Evolutionary conservation across 2,797 vertebrate species (phyloP), one percentile per base, ranked within the genome.

Genomic region (Melanotaenia nigrans): DNA sequence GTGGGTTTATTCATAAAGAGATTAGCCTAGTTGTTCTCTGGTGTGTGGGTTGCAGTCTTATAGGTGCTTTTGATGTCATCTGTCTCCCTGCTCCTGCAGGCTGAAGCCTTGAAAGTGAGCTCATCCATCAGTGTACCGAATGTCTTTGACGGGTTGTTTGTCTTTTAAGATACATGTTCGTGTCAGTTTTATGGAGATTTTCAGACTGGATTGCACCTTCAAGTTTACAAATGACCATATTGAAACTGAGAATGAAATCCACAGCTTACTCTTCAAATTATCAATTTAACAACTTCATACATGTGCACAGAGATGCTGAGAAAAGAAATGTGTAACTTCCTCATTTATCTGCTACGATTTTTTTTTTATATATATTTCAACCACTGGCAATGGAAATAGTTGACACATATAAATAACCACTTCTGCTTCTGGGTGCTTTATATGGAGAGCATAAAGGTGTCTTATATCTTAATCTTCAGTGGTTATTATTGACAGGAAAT

Each of bases 401-500:
- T 65, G 28, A 61, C 66, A 69, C 13, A 59, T 69, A 73, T 73
- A 65, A 69, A 81, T 6, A 70, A 24, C 10, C 28, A 60, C 77
- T 88, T 92, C 77, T 82, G 65, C 79, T 75, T 87, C 69, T 65
- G 36, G 38, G 49, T 49, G 35, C 33, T 55, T 36, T 36, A 59
- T 20, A 57, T 54, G 61, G 62, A 73, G 62, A 32, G 63, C 36
- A 58, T 5, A 28, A 3, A 64, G 14, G 65, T 57, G 3, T 55
- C 59, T 40, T 30, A 22, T 42, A 70, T 30, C 65, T 72, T 71
- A 7, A 59, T 40, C 3, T 11, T 59, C 22, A 20, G 56, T 47
- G 54, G 61, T 30, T 38, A 30, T 64, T 60, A 9, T 2, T 10
- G 51, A 67, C 54, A 42, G 56, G 38, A 49, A 55, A 69, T 35